Evolutionary conservation across 2,888 invertebrate species (phyloP).

Genomic region (Lapara coniferarum): DNA sequence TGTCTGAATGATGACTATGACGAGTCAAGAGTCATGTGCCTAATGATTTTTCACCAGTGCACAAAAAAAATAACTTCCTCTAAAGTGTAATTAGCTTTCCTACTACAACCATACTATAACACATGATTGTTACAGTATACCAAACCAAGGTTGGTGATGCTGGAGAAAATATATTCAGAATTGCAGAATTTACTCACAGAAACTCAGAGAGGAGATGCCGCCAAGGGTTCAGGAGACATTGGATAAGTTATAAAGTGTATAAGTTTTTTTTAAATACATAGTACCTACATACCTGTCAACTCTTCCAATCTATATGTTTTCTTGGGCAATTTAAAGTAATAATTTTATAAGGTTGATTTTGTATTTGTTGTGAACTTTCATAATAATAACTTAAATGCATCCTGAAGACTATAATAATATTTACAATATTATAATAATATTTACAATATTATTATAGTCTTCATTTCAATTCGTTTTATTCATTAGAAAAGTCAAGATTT

Average conservation of each 20-base stretch:
- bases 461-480: no score
- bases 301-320: no score
- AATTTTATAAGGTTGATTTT: no score
- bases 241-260: slow-evolving; percentile 34
- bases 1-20: no score
- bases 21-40: no score
- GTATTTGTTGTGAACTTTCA: no score
- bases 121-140: slow-evolving; percentile 67
- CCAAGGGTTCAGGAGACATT: slow-evolving; percentile 52
- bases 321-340: not conserved
- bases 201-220: slow-evolving; percentile 40
- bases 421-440: no score
- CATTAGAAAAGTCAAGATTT: not conserved
- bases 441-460: no score
- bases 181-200: slow-evolving; percentile 60
- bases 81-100: not conserved
- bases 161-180: slow-evolving; percentile 70
- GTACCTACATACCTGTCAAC: no score
- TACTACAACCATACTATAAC: not conserved
- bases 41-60: not conserved
- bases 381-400: no score
- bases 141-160: slow-evolving; percentile 68
- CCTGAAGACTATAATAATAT: no score
- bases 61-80: not conserved
- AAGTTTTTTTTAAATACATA: not conserved